phyloP scores from a whole-genome alignment of 1,140 invertebrate genomes.

The Danaus plexippus region DNA sequence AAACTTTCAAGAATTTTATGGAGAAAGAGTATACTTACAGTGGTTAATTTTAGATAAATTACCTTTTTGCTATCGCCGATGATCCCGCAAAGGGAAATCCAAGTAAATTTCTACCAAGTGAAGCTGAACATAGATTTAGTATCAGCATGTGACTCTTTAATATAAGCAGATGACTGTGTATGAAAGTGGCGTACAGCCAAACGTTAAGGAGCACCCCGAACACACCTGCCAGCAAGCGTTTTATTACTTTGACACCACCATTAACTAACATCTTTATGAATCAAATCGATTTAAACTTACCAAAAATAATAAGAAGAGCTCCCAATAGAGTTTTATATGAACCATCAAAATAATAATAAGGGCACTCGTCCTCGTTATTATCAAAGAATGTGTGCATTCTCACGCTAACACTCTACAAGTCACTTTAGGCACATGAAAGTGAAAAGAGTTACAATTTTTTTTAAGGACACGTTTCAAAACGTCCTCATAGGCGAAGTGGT shows the following conservation, averaged over 20 bases:
- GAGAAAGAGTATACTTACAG: too few species aligned
- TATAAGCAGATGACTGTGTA: slow-evolving; percentile 67
- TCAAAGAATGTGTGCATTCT: slow-evolving; percentile 49
- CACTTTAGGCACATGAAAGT: slow-evolving; percentile 34
- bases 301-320: slow-evolving; percentile 66
- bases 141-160: slow-evolving; percentile 68
- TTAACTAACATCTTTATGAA: slow-evolving; percentile 2
- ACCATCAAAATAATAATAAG: slow-evolving; percentile 69
- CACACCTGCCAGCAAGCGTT: slow-evolving; percentile 48
- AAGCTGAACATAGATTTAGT: slow-evolving; percentile 67
- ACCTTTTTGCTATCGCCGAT: slow-evolving; percentile 70
- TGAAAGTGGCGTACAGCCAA: slow-evolving; percentile 69
- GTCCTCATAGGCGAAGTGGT: slow-evolving; percentile 50
- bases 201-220: slow-evolving; percentile 68
- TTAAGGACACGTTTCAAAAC: slow-evolving; percentile 19
- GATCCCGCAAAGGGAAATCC: slow-evolving; percentile 69
- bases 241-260: slow-evolving; percentile 18
- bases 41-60: slow-evolving; percentile 8
- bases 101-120: slow-evolving; percentile 62
- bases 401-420: slow-evolving; percentile 24
- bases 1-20: too few species aligned
- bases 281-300: slow-evolving; percentile 39
- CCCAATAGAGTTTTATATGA: slow-evolving; percentile 69
- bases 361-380: slow-evolving; percentile 62
- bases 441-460: slow-evolving; percentile 12